These are phyloP conservation scores for Bemisia tabaci DNA, from an alignment of 1,140 invertebrate species.

Conservation along the genomic window DNA sequence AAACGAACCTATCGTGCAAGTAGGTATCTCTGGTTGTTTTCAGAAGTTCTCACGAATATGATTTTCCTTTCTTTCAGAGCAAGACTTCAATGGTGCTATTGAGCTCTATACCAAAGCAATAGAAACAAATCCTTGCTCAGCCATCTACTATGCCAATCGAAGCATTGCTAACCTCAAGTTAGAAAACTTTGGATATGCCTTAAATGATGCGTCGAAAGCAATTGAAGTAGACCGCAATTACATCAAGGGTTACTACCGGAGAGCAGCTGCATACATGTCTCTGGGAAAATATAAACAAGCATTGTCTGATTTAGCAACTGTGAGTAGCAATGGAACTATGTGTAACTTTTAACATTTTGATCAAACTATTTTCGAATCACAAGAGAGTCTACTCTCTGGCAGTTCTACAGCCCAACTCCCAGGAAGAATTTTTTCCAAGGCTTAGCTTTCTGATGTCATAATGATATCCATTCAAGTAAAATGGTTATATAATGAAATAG, in stretches of 20 bases:
- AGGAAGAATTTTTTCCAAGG: background rate
- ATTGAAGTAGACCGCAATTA: conserved; percentile 81
- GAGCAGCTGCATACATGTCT: conserved; percentile 93
- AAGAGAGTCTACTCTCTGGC: too few relatives aligned
- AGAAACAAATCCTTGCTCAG: conserved; percentile 49
- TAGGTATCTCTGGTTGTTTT: too few relatives aligned
- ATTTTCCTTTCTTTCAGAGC: conserved; percentile 66
- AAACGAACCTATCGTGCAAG: too few relatives aligned
- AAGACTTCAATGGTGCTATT: conserved; percentile 79
- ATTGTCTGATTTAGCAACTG: conserved; percentile 90
- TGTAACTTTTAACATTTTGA: too few relatives aligned
- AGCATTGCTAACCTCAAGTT: conserved; percentile 86
- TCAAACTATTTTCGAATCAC: too few relatives aligned
- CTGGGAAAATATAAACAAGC: conserved; percentile 95
- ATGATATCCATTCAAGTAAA: background rate
- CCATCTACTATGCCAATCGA: conserved; percentile 83
- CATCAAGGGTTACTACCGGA: conserved; percentile 87
- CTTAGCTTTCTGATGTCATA: background rate
- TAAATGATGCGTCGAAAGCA: conserved; percentile 81
- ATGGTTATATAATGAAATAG: background rate
- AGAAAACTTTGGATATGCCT: conserved; percentile 87
- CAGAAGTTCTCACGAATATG: too few relatives aligned
- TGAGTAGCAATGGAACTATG: too few relatives aligned
- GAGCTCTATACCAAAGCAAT: conserved; percentile 85
- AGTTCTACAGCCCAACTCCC: too few relatives aligned